Base-by-base conservation (phyloP, 2,113 vertebrate genomes). In the Oxygymnocypris stewartii region DNA sequence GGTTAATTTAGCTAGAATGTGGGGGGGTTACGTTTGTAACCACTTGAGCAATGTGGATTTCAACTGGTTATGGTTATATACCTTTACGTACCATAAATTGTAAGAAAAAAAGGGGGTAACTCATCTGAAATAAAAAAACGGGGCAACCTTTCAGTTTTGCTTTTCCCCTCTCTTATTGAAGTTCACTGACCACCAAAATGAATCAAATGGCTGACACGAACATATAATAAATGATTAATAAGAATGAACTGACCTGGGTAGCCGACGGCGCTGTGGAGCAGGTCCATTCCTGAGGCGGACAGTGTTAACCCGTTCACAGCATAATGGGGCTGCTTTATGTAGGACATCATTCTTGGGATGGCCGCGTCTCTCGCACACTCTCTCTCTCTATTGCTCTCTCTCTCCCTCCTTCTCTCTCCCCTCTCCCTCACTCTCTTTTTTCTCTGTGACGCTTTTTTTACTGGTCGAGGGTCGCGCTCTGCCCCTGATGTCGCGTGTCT, bases 241-340 rank as follows among this genome's bases (percentile, higher is more conserved):
- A 14, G 4, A 79, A 59, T 67, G 51, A 57, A 94, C 95, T 95
- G 91, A 96, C 96, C 95, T 20, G 96, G 95, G 90, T 96, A 97
- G 14, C 95, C 95, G n/a, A 96, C 94, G 7, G 95, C 95, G 0
- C 95, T 93, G 89, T 97, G 96, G 6, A 97, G 94, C 65, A 97
- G 90, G 37, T 97, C 96, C 95, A 97, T 95, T 2, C 95, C 95
- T 0, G 95, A 90, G 0, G 91, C 96, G 4, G 94, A 87, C 90
- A 97, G 86, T 73, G 94, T 94, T 90, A 97, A 92, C 86, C 95
- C 95, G 85, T 96, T 96, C 94, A 96, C 95, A 10, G 94, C 94
- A 89, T 96, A 97, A 91, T 96, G 96, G 6, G 96, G 94, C 77
- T 96, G 96, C 91, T 96, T 97, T 86, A 96, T 94, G 91, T 96